These are phyloP conservation scores for Ammospiza caudacuta DNA, from an alignment of 2,113 vertebrate species.

Conservation along the genomic window DNA sequence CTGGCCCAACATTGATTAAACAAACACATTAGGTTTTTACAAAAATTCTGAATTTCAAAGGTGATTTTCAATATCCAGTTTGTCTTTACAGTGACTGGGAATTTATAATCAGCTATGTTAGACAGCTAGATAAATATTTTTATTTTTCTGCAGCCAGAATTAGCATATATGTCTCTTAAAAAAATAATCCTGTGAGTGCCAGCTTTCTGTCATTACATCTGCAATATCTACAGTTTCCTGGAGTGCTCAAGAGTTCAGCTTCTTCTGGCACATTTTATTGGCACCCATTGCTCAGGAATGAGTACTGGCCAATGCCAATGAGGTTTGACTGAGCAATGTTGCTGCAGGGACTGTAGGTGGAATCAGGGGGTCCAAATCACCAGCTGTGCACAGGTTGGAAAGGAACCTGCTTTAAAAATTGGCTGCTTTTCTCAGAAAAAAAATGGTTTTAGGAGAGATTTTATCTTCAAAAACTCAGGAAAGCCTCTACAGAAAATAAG, in stretches of 20 bases:
- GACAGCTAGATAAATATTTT: neutral
- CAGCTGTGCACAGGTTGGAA: neutral
- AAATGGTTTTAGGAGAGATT: neutral
- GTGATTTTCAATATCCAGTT: neutral
- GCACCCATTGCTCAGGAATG: neutral
- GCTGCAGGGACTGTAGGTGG: neutral
- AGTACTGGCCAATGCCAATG: neutral
- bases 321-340: neutral
- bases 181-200: neutral
- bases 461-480: neutral
- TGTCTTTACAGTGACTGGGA: neutral
- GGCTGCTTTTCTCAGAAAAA: neutral
- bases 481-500: conserved; percentile 7
- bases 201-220: neutral
- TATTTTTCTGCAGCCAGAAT: neutral
- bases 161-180: neutral
- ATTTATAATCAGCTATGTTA: neutral
- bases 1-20: neutral
- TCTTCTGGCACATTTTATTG: neutral
- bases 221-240: neutral
- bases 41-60: neutral
- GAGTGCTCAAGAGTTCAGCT: neutral
- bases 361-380: neutral
- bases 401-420: neutral
- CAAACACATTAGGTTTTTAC: neutral